phyloP scores from a whole-genome alignment of 2,797 vertebrate genomes.

The Erethizon dorsatum region DNA sequence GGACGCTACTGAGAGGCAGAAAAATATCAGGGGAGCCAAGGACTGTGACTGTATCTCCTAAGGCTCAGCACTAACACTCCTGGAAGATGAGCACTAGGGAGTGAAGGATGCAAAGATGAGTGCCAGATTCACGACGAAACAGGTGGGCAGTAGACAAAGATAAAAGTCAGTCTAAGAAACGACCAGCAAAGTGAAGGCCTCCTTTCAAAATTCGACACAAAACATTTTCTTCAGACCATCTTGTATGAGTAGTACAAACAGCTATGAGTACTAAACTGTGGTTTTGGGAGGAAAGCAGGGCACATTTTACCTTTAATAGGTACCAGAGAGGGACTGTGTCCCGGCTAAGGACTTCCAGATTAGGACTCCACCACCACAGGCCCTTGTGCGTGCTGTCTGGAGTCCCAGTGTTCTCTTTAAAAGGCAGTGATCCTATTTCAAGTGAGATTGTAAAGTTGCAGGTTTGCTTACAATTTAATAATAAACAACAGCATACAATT shows the following conservation, averaged over 20 bases:
- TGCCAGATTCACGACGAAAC: neutral
- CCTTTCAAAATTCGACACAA: slow-evolving; percentile 3
- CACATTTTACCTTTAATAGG: neutral
- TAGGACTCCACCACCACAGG: neutral
- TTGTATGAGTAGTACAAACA: neutral
- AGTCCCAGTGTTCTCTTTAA: neutral
- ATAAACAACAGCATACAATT: neutral
- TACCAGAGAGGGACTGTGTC: neutral
- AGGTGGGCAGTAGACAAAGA: neutral
- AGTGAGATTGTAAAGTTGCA: neutral
- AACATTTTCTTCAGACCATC: neutral
- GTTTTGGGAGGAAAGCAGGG: neutral
- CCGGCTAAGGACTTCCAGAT: neutral
- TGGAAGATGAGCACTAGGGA: neutral
- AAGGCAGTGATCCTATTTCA: neutral
- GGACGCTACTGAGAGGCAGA: neutral
- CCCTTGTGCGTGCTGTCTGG: neutral
- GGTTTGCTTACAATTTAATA: neutral
- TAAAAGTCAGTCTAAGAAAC: neutral
- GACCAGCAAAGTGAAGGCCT: neutral
- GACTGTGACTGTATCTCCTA: neutral
- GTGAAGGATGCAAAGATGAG: slow-evolving; percentile 13
- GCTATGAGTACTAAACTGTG: neutral
- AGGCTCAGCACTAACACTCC: neutral
- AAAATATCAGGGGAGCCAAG: neutral